Conservation (phyloP, 1,140 invertebrate genomes). For the Pseudomyrmex dendroicus region DNA sequence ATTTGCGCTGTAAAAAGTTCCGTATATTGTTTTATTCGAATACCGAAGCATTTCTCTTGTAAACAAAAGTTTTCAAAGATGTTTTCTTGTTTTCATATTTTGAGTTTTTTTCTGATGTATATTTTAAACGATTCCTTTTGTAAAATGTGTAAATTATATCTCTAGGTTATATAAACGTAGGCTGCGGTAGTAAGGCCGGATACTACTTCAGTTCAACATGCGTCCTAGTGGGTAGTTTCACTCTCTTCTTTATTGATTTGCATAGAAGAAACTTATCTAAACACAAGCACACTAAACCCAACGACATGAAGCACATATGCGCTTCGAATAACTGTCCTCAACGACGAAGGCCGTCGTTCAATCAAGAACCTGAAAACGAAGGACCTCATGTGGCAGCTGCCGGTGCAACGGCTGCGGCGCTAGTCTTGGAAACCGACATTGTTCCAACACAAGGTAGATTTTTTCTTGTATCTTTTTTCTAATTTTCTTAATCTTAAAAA, state of each 20-base stretch:
- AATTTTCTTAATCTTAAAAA: neutral
- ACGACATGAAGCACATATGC: conserved; percentile 86
- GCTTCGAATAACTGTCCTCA: conserved; percentile 86
- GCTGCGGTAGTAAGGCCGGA: conserved; percentile 90
- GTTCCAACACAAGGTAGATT: conserved; percentile 75
- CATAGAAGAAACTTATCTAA: conserved; percentile 89
- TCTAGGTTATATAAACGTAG: conserved; percentile 91
- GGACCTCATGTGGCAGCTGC: conserved; percentile 77
- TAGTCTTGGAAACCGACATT: conserved; percentile 79
- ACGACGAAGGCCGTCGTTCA: conserved; percentile 86
- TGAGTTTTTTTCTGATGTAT: too few species aligned
- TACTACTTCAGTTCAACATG: conserved; percentile 94
- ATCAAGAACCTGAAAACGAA: conserved; percentile 87
- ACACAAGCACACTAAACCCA: conserved; percentile 89
- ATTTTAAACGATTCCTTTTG: too few species aligned
- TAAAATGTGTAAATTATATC: neutral
- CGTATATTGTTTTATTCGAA: conserved; percentile 21
- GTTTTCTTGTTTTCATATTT: too few species aligned
- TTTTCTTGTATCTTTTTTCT: neutral
- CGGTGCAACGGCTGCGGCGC: conserved; percentile 83
- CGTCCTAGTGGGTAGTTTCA: conserved; percentile 90
- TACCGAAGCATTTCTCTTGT: neutral
- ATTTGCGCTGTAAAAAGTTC: neutral
- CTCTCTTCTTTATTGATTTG: conserved; percentile 92
- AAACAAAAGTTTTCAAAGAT: neutral